Percentiles rank a stretch among this genome's conserved stretches.
These are phyloP conservation scores for Crambe crambe DNA, from an alignment of 37 sponge, comb jelly and placozoan genomes.

Conservation along the genomic window DNA sequence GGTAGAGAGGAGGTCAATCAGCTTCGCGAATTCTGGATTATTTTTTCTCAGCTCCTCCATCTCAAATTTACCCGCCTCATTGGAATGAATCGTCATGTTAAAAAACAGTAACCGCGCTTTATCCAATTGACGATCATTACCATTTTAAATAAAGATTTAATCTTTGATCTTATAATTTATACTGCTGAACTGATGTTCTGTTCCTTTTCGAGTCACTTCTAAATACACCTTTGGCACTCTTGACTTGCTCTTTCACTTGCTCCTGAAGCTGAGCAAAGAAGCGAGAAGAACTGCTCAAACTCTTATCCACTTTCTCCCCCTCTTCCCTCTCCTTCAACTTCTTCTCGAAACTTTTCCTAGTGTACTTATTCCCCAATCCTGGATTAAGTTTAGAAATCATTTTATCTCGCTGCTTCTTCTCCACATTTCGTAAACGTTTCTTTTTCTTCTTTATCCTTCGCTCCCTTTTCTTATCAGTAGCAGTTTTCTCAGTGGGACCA, in stretches of 20 bases:
- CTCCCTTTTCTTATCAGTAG: conserved; percentile 54
- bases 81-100: no score
- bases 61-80: background rate
- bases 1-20: conserved; percentile 9
- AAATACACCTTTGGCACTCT: background rate
- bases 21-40: conserved; percentile 18
- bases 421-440: conserved; percentile 37
- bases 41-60: background rate
- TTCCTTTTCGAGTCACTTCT: background rate
- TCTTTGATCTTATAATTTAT: background rate
- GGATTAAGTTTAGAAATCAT: conserved; percentile 43
- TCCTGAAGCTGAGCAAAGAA: conserved; percentile 76
- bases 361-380: conserved; percentile 65
- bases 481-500: conserved; percentile 66
- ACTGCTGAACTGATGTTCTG: conserved; percentile 14
- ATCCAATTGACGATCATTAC: no score
- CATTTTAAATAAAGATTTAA: no score
- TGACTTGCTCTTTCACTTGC: conserved; percentile 39
- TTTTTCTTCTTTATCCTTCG: conserved; percentile 63
- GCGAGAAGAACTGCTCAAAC: conserved; percentile 57
- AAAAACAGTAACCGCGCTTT: background rate
- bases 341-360: conserved; percentile 37
- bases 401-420: conserved; percentile 37
- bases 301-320: conserved; percentile 25
- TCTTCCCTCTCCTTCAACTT: conserved; percentile 24